Conservation (phyloP, 2,888 invertebrate genomes). For the Lagria hirta region DNA sequence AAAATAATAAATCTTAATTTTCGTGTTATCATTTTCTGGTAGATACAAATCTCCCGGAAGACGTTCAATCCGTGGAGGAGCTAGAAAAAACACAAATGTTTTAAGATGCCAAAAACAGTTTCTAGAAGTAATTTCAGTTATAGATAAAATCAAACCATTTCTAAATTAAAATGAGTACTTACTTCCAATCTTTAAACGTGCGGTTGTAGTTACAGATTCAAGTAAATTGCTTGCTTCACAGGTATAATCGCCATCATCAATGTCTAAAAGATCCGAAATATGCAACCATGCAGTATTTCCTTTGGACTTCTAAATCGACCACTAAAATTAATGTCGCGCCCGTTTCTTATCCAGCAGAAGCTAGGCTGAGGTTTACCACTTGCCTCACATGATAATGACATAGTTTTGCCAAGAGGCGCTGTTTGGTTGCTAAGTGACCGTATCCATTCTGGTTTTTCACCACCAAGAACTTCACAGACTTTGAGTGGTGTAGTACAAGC, state of each 20-base stretch:
- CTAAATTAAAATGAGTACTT: conserved; percentile 50
- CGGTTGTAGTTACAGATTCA: conserved; percentile 86
- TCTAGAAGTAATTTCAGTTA: too few relatives aligned
- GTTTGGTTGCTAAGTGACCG: conserved; percentile 73
- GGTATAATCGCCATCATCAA: conserved; percentile 94
- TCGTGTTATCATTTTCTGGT: conserved; percentile 94
- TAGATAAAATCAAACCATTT: too few relatives aligned
- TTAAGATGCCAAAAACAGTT: conserved; percentile 8
- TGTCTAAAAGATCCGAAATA: conserved; percentile 83
- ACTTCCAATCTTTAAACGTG: conserved; percentile 88
- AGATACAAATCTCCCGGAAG: conserved; percentile 88
- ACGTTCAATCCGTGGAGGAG: conserved; percentile 88
- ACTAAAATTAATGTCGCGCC: conserved; percentile 82
- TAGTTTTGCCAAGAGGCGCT: conserved; percentile 79
- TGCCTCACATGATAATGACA: conserved; percentile 84
- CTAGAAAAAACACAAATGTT: conserved; percentile 53
- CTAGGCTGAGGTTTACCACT: conserved; percentile 86
- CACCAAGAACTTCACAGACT: conserved; percentile 84
- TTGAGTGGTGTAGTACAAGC: conserved; percentile 90
- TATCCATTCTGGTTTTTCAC: conserved; percentile 89
- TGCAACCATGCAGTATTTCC: conserved; percentile 82
- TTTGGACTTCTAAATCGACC: conserved; percentile 63
- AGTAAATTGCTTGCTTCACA: conserved; percentile 94
- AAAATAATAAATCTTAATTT: conserved; percentile 94
- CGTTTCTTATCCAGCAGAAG: conserved; percentile 88